Percentiles rank a stretch among this genome's conserved stretches.
These are phyloP conservation scores for Itoplectis maculator DNA, from an alignment of 2,888 invertebrate species.

Conservation along the genomic window DNA sequence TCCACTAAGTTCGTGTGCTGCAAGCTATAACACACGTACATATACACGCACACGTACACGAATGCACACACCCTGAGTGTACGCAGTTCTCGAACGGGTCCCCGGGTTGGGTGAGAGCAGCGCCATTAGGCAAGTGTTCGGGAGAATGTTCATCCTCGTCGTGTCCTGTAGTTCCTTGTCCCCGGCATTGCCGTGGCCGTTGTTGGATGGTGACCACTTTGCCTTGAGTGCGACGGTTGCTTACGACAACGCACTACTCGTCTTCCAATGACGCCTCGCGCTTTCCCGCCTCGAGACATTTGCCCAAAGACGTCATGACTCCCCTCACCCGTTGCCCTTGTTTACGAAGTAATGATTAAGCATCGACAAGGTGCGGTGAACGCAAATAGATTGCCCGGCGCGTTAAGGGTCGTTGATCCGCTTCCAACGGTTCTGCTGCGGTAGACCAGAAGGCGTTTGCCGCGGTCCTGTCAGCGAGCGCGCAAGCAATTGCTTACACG, in stretches of 20 bases:
- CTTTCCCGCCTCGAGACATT: constrained; percentile 53
- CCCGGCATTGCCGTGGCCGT: constrained; percentile 17
- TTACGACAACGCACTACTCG: constrained; percentile 47
- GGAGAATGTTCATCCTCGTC: constrained; percentile 39
- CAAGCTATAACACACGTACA: constrained; percentile 3
- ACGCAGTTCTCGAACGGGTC: constrained; percentile 41
- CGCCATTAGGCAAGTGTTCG: constrained; percentile 48
- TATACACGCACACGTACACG: too few species aligned
- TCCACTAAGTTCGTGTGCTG: constrained; percentile 48
- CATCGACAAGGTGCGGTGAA: constrained; percentile 69
- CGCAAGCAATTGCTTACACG: constrained; percentile 47
- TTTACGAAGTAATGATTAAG: constrained; percentile 74
- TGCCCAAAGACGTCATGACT: background rate
- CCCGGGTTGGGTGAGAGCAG: background rate
- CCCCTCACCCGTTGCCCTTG: constrained; percentile 46
- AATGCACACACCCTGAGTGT: background rate
- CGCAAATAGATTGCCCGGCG: constrained; percentile 70
- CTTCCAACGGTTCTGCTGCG: constrained; percentile 23
- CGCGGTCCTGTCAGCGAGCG: constrained; percentile 19
- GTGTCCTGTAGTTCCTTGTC: constrained; percentile 33
- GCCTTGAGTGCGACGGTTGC: constrained; percentile 41
- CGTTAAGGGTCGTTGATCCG: constrained; percentile 47
- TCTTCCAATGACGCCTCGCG: constrained; percentile 13
- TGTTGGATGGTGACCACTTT: constrained; percentile 52
- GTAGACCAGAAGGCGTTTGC: constrained; percentile 21